Percentiles rank a stretch among this genome's conserved stretches.
Evolutionary conservation across 2,797 vertebrate species (phyloP).

Genomic region (Microctenopoma stevenorrisi): DNA sequence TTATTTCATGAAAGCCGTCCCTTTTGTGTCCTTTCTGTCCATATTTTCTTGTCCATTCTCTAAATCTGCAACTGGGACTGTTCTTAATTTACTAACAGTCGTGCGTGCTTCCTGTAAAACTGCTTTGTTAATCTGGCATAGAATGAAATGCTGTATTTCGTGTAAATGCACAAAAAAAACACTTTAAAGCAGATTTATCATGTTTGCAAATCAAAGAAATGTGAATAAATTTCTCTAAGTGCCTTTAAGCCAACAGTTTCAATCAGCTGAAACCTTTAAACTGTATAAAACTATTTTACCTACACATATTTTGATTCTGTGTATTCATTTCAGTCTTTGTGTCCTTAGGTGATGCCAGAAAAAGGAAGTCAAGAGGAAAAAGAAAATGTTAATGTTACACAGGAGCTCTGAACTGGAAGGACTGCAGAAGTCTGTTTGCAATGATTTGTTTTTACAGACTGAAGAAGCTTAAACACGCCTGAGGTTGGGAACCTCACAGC

Average conservation of each 20-base stretch:
- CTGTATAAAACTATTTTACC: conserved; percentile 34
- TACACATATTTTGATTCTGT: conserved; percentile 9
- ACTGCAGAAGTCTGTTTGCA: conserved; percentile 35
- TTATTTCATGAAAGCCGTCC: conserved; percentile 64
- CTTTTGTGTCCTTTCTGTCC: conserved; percentile 64
- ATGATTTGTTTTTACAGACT: conserved; percentile 20
- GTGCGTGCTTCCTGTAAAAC: conserved; percentile 60
- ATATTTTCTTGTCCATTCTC: conserved; percentile 73
- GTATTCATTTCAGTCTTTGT: conserved; percentile 66
- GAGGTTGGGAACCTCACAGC: conserved; percentile 31
- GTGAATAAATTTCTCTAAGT: neutral
- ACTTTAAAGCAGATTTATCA: conserved; percentile 13
- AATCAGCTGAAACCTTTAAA: neutral
- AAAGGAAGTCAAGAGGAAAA: conserved; percentile 80
- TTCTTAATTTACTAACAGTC: conserved; percentile 60
- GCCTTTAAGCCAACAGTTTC: neutral
- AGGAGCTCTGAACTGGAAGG: conserved; percentile 45
- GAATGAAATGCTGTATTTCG: conserved; percentile 13
- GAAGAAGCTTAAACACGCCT: conserved; percentile 8
- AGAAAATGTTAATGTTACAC: conserved; percentile 72
- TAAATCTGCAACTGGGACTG: conserved; percentile 48
- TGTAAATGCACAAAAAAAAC: conserved; percentile 41
- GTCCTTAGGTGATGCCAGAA: conserved; percentile 77
- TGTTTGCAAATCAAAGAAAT: neutral
- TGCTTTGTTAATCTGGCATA: conserved; percentile 44